Conservation (phyloP, 2,888 invertebrate genomes). For the Lithodes maja region DNA sequence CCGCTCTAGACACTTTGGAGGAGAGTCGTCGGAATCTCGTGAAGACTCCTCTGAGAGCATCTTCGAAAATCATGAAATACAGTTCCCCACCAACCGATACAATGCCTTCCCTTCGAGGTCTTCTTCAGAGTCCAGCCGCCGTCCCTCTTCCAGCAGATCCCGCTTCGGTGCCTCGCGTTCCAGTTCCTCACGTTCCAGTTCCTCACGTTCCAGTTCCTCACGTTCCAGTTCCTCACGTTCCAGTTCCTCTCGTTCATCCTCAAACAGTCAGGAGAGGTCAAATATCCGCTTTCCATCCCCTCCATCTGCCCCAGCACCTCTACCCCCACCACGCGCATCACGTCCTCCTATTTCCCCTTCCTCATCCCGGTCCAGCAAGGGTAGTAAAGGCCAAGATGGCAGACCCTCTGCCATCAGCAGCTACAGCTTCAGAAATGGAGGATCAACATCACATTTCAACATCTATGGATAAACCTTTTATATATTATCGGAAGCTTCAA, state of each 20-base stretch:
- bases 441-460: slow-evolving; percentile 56
- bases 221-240: slow-evolving; percentile 5
- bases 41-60: background rate
- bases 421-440: slow-evolving; percentile 49
- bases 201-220: no score
- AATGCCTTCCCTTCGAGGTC: background rate
- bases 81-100: background rate
- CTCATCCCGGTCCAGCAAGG: background rate
- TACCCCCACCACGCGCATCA: no score
- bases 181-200: no score
- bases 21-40: background rate
- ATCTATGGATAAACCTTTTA: slow-evolving; percentile 53
- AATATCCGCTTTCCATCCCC: background rate
- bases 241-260: slow-evolving; percentile 16
- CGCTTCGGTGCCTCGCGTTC: slow-evolving; percentile 15
- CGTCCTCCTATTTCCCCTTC: no score
- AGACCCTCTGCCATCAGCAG: slow-evolving; percentile 42
- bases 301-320: background rate
- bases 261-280: background rate
- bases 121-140: background rate
- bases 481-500: no score
- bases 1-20: no score
- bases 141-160: background rate
- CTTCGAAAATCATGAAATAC: background rate
- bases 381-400: background rate